Evolutionary conservation across 2,888 invertebrate genomes (phyloP).

Genomic region (Ormyrus pomaceus): DNA sequence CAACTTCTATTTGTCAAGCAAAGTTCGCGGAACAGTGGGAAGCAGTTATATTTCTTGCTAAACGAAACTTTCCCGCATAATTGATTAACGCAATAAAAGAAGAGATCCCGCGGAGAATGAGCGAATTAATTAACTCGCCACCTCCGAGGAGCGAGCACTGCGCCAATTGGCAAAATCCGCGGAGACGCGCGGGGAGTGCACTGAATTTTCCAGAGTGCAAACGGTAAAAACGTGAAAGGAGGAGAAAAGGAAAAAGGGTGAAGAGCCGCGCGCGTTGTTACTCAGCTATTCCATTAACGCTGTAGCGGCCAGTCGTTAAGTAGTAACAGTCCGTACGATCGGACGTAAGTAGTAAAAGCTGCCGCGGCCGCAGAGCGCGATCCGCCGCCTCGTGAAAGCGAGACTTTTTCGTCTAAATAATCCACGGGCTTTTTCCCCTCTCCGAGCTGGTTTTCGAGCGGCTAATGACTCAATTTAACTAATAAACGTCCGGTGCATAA

Average conservation of each 20-base stretch:
- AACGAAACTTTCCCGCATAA: too few species aligned
- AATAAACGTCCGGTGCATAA: not conserved
- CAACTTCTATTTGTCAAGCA: too few species aligned
- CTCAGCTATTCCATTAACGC: conserved; percentile 40
- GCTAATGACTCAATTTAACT: too few species aligned
- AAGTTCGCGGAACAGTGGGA: too few species aligned
- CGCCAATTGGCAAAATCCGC: too few species aligned
- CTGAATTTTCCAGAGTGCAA: conserved; percentile 21
- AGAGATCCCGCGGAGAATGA: too few species aligned
- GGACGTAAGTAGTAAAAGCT: conserved; percentile 45
- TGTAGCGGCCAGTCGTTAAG: conserved; percentile 33
- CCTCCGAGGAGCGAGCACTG: too few species aligned
- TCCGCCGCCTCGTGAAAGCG: conserved; percentile 24
- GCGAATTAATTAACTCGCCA: too few species aligned
- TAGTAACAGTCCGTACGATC: conserved; percentile 42
- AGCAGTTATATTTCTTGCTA: too few species aligned
- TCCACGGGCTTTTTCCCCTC: not conserved
- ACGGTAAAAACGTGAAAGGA: not conserved
- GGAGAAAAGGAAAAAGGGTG: not conserved
- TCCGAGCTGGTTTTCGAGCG: too few species aligned
- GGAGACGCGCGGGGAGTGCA: too few species aligned
- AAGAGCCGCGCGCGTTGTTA: not conserved
- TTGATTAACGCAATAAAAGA: too few species aligned
- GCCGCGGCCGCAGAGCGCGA: not conserved
- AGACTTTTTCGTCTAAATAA: conserved; percentile 45